These are phyloP conservation scores for Notospermus geniculatus DNA, from an alignment of 1,140 invertebrate genomes.

Conservation along the genomic window DNA sequence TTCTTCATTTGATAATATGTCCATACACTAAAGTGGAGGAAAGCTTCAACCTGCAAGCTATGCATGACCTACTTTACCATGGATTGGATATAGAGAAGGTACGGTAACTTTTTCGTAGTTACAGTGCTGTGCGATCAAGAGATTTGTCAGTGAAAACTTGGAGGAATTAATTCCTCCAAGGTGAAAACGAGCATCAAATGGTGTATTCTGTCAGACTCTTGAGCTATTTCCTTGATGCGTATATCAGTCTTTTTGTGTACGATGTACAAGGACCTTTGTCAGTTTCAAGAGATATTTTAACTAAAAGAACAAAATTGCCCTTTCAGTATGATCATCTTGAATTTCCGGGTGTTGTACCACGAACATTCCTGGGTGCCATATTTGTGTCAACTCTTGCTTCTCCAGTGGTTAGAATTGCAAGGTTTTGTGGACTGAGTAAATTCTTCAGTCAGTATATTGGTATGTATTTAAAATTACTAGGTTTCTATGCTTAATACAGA, in stretches of 20 bases:
- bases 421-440: slow-evolving; percentile 75
- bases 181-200: neutral
- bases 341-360: slow-evolving; percentile 96
- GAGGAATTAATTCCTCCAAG: no score
- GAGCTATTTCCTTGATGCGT: neutral
- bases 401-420: slow-evolving; percentile 63
- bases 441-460: slow-evolving; percentile 88
- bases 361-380: slow-evolving; percentile 94
- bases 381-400: slow-evolving; percentile 69
- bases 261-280: no score
- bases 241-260: neutral
- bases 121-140: no score
- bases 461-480: no score
- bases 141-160: no score
- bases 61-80: slow-evolving; percentile 94
- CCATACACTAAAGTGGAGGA: slow-evolving; percentile 99
- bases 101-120: no score
- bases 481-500: no score
- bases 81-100: slow-evolving; percentile 80
- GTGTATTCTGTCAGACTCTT: neutral
- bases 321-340: slow-evolving; percentile 95
- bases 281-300: no score
- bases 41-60: slow-evolving; percentile 96
- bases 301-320: no score
- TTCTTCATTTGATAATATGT: slow-evolving; percentile 69